A percentile compares a stretch with the other conserved stretches of the same genome.
phyloP scores from a whole-genome alignment of 2,888 invertebrate species.

The Branchellion lobata region DNA sequence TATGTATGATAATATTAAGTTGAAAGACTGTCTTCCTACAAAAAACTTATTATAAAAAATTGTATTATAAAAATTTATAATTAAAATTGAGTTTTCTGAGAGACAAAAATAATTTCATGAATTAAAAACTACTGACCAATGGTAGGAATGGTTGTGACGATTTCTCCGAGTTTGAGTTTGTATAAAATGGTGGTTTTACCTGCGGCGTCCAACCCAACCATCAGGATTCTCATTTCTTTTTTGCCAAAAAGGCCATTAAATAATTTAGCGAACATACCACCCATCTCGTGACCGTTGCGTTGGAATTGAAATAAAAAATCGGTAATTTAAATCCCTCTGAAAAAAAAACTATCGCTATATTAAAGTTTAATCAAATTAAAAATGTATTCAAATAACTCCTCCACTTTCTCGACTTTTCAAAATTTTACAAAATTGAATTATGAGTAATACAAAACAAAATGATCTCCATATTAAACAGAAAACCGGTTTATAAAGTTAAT shows the following conservation, averaged over 20 bases:
- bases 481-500: not conserved
- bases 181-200: slow-evolving; percentile 99
- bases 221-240: slow-evolving; percentile 99
- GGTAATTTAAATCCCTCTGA: not conserved
- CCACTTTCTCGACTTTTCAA: too few relatives aligned
- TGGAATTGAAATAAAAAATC: not conserved
- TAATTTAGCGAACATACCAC: slow-evolving; percentile 92
- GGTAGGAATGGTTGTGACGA: slow-evolving; percentile 99
- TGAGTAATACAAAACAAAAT: not conserved
- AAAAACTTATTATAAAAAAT: not conserved
- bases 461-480: slow-evolving; percentile 16
- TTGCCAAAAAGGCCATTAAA: slow-evolving; percentile 99
- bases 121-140: slow-evolving; percentile 73
- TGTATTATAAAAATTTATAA: not conserved
- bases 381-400: too few relatives aligned
- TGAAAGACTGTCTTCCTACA: too few relatives aligned
- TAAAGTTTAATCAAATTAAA: too few relatives aligned
- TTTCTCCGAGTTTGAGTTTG: slow-evolving; percentile 99
- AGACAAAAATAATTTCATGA: not conserved
- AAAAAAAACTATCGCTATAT: not conserved
- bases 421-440: too few relatives aligned
- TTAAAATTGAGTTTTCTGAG: not conserved
- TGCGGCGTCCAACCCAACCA: slow-evolving; percentile 98
- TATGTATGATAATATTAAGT: too few relatives aligned
- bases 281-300: slow-evolving; percentile 70